Evolutionary conservation across 2,797 vertebrate species (phyloP).

Genomic region (Luscinia megarhynchos): DNA sequence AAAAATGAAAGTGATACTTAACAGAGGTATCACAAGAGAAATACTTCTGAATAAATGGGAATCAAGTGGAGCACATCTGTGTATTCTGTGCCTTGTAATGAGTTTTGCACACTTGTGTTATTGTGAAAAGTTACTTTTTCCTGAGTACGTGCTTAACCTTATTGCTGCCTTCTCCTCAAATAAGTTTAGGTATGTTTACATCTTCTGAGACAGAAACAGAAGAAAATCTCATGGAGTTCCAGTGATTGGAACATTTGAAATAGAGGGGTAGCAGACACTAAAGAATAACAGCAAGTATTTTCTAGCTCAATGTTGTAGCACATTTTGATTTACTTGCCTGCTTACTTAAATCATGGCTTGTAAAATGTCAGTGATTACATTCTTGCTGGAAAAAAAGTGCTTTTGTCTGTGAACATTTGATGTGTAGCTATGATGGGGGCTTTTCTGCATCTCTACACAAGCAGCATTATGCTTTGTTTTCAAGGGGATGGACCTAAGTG

Average conservation of each 20-base stretch:
- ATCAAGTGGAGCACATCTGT: not conserved
- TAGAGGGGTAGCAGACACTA: not conserved
- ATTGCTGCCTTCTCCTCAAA: not conserved
- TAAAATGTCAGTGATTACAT: not conserved
- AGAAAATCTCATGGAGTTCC: not conserved
- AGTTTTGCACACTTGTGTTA: slow-evolving; percentile 26
- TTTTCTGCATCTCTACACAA: not conserved
- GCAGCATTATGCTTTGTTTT: not conserved
- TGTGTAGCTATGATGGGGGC: not conserved
- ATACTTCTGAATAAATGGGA: not conserved
- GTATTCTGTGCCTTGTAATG: slow-evolving; percentile 47
- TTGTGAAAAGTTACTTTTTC: not conserved
- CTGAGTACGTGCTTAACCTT: not conserved
- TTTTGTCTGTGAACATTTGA: not conserved
- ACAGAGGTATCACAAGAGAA: not conserved
- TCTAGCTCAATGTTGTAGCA: not conserved
- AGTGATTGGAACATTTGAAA: not conserved
- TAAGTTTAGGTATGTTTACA: not conserved
- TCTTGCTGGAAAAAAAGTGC: not conserved
- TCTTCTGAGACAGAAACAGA: not conserved
- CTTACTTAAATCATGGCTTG: not conserved
- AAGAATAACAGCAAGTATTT: not conserved
- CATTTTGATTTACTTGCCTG: not conserved
- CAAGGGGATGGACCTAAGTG: not conserved
- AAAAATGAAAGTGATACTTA: not conserved